A percentile compares a stretch with the other conserved stretches of the same genome.
These are phyloP conservation scores for Lepus oiostolus DNA, from an alignment of 2,797 vertebrate species.

Conservation along the genomic window DNA sequence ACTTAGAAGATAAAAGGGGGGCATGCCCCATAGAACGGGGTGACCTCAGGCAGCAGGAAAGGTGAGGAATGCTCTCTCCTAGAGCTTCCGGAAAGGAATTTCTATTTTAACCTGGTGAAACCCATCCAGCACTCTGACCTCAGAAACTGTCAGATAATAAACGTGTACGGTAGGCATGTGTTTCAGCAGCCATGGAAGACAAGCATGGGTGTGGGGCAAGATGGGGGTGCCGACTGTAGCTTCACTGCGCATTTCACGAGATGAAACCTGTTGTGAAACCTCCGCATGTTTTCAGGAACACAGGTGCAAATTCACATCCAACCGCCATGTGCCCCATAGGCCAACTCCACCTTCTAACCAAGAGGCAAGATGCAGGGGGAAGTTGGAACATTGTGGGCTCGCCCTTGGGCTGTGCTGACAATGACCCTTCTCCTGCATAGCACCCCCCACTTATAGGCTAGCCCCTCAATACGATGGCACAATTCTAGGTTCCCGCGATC, in stretches of 20 bases:
- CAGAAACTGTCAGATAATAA: not conserved
- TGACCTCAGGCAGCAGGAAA: not conserved
- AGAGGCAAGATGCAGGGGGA: not conserved
- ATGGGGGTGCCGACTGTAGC: not conserved
- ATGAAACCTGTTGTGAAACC: not conserved
- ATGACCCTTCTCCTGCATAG: not conserved
- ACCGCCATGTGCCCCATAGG: not conserved
- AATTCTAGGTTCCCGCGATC: not conserved
- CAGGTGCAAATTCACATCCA: not conserved
- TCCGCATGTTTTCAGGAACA: not conserved
- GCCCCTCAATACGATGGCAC: not conserved
- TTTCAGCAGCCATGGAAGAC: not conserved
- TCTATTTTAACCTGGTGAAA: not conserved
- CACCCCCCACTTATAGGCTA: not conserved
- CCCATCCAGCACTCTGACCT: not conserved
- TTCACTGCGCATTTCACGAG: not conserved
- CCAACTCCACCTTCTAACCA: not conserved
- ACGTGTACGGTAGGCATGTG: too few species aligned
- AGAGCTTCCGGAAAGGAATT: not conserved
- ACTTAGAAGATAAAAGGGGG: not conserved
- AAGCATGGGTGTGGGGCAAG: not conserved
- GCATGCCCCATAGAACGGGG: not conserved
- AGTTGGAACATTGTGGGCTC: not conserved
- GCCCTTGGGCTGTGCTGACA: not conserved
- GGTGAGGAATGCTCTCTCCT: not conserved